phyloP scores from a whole-genome alignment of 2,113 vertebrate genomes.

The Pteronura brasiliensis region DNA sequence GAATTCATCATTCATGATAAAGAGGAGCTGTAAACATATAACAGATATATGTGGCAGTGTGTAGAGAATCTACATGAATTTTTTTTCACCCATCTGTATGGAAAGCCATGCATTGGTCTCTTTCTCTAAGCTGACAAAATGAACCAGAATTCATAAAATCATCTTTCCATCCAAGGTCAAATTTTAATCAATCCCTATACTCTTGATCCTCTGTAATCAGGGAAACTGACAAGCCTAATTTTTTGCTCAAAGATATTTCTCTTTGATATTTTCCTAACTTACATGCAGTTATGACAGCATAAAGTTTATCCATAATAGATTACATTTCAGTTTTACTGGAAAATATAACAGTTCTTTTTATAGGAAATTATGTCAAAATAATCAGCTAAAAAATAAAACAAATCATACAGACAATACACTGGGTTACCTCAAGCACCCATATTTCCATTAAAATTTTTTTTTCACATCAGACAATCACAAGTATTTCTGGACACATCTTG shows the following conservation, averaged over 20 bases:
- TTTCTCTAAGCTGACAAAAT: conserved; percentile 50
- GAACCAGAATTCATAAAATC: conserved; percentile 55
- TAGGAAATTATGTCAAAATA: conserved; percentile 1
- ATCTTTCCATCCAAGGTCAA: conserved; percentile 58
- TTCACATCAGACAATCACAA: not conserved
- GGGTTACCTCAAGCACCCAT: not conserved
- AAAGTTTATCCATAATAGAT: conserved; percentile 26
- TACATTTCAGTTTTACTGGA: conserved; percentile 43
- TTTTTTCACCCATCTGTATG: conserved; percentile 19
- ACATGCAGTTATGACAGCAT: not conserved
- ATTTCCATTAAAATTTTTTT: not conserved
- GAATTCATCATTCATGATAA: conserved; percentile 25
- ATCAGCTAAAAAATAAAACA: conserved; percentile 7
- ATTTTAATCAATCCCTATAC: conserved; percentile 60
- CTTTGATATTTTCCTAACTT: conserved; percentile 49
- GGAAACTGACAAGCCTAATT: conserved; percentile 51
- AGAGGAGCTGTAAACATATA: not conserved
- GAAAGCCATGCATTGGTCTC: conserved; percentile 33
- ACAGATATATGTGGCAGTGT: not conserved
- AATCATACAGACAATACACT: not conserved
- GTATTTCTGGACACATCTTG: conserved; percentile 18
- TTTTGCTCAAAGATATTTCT: conserved; percentile 43
- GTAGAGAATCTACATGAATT: not conserved
- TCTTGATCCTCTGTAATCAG: conserved; percentile 57
- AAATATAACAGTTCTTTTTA: conserved; percentile 12